A percentile compares a stretch with the other conserved stretches of the same genome.
Evolutionary conservation across 2,888 invertebrate species (phyloP).

Genomic region (Hydrotaea cyrtoneurina): DNA sequence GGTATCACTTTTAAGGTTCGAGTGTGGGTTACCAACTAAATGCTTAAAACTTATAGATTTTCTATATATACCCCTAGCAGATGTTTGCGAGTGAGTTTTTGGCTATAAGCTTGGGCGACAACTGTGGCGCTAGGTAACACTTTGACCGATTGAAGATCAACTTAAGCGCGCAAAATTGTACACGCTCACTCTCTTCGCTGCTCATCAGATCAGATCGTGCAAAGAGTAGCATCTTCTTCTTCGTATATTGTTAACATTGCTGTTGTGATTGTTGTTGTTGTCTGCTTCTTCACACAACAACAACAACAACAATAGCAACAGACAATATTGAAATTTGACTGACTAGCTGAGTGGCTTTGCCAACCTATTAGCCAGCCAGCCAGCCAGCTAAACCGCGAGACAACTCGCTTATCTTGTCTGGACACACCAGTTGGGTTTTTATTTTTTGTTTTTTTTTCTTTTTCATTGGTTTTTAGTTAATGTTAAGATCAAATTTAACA

Average conservation of each 20-base stretch:
- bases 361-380: neutral
- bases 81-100: constrained; percentile 70
- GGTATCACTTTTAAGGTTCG: constrained; percentile 79
- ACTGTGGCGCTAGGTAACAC: constrained; percentile 75
- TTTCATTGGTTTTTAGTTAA: constrained; percentile 32
- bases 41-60: constrained; percentile 80
- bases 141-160: constrained; percentile 73
- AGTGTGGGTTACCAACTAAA: constrained; percentile 81
- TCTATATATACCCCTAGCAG: constrained; percentile 80
- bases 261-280: constrained; percentile 39
- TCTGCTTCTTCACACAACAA: constrained; percentile 45
- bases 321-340: constrained; percentile 49
- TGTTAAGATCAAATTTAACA: constrained; percentile 37
- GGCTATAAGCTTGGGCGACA: constrained; percentile 75
- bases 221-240: constrained; percentile 59
- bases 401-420: constrained; percentile 60
- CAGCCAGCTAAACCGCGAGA: constrained; percentile 18
- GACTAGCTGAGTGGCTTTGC: constrained; percentile 54
- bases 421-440: constrained; percentile 48
- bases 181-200: constrained; percentile 57
- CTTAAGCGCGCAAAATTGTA: constrained; percentile 65
- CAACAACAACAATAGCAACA: constrained; percentile 54
- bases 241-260: neutral
- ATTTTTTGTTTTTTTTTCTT: constrained; percentile 42
- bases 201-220: constrained; percentile 66